Evolutionary conservation across 2,113 vertebrate genomes (phyloP).

Genomic region (Oncorhynchus masou): DNA sequence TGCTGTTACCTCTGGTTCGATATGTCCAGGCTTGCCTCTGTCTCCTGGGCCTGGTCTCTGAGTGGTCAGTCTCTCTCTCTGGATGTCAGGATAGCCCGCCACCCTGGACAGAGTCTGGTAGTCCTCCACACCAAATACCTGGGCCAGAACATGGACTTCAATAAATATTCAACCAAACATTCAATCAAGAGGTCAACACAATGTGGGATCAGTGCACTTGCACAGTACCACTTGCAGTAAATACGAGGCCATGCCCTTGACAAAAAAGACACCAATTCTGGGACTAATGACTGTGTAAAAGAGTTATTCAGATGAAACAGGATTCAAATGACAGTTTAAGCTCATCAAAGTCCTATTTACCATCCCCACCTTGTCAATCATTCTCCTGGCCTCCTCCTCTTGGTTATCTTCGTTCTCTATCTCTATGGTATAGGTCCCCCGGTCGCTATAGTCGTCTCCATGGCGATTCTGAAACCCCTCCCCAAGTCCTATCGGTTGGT

Average conservation of each 20-base stretch:
- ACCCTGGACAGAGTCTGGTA: conserved; percentile 84
- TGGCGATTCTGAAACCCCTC: conserved; percentile 62
- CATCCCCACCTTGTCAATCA: conserved; percentile 90
- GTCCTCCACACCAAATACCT: conserved; percentile 93
- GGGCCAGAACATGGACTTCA: conserved; percentile 12
- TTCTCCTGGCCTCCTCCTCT: conserved; percentile 87
- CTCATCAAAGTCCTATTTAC: no score
- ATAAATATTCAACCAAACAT: not conserved
- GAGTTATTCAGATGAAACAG: no score
- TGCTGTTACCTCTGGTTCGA: conserved; percentile 60
- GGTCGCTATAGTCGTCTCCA: conserved; percentile 90
- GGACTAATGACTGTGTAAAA: not conserved
- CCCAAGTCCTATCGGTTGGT: conserved; percentile 35
- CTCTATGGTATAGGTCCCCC: conserved; percentile 92
- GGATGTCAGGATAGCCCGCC: conserved; percentile 71
- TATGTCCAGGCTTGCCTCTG: conserved; percentile 71
- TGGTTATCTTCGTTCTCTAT: conserved; percentile 88
- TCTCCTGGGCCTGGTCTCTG: conserved; percentile 68
- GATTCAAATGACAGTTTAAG: no score
- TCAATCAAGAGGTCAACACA: not conserved
- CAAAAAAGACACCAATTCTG: not conserved
- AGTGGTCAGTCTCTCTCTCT: conserved; percentile 67
- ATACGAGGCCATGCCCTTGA: no score
- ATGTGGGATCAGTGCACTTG: not conserved
- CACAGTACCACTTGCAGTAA: not conserved